Evolutionary conservation across 2,888 invertebrate genomes (phyloP).

Genomic region (Ichneumon xanthorius): DNA sequence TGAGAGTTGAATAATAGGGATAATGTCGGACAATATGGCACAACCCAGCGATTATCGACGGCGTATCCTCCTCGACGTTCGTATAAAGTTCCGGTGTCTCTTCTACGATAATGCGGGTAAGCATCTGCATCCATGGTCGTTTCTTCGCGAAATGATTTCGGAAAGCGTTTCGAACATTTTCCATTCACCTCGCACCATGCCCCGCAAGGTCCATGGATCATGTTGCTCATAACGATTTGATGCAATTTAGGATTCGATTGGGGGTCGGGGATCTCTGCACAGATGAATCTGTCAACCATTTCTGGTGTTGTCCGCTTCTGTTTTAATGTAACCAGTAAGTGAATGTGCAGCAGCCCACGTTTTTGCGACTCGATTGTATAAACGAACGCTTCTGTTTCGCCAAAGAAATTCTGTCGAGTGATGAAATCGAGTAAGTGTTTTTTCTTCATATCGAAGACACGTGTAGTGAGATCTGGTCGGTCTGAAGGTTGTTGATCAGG

Average conservation of each 20-base stretch:
- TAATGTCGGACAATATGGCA: conserved; percentile 74
- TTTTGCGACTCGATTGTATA: conserved; percentile 70
- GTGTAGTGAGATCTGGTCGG: conserved; percentile 66
- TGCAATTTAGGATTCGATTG: conserved; percentile 71
- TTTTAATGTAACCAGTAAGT: conserved; percentile 68
- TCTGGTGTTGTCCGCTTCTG: conserved; percentile 69
- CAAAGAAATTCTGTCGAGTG: conserved; percentile 61
- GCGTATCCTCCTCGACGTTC: conserved; percentile 45
- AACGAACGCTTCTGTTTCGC: conserved; percentile 64
- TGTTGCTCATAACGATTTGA: conserved; percentile 76
- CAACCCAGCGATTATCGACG: conserved; percentile 78
- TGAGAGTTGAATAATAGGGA: conserved; percentile 70
- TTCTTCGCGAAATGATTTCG: conserved; percentile 69
- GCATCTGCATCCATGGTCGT: conserved; percentile 71
- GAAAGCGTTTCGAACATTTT: conserved; percentile 74
- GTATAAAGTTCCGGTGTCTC: conserved; percentile 65
- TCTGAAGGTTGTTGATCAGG: conserved; percentile 65
- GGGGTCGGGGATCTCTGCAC: conserved; percentile 79
- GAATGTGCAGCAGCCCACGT: conserved; percentile 68
- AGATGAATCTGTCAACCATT: conserved; percentile 69
- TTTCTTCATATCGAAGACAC: conserved; percentile 66
- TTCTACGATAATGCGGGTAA: conserved; percentile 71
- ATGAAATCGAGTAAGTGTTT: conserved; percentile 59
- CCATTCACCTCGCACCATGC: conserved; percentile 66
- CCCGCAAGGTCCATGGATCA: conserved; percentile 81